Evolutionary conservation across 2,888 invertebrate genomes (phyloP), one percentile per base, ranked within the genome.

Genomic region (Lepas anatifera): DNA sequence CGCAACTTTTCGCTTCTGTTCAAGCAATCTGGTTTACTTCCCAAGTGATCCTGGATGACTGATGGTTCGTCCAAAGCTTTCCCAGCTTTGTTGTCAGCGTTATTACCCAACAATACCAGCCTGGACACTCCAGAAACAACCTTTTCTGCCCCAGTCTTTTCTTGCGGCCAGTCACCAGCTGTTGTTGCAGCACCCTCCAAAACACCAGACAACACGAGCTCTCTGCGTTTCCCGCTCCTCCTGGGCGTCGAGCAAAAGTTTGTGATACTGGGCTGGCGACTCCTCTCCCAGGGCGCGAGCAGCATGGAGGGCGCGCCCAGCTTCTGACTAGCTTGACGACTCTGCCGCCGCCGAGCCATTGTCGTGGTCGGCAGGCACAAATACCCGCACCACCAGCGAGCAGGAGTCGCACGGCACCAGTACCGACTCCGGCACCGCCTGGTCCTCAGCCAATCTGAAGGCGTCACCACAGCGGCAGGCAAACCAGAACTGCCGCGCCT

Each of bases 351-450:
- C 48, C n/a, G 6, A 16, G 16, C 16, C 16, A 3, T 25, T 6
- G 50, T 27, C 27, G 27, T 29, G 27, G 29, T 58, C 58, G 18
- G 13, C 32, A 2, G 58, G 32, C 58, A 58, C 58, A 3, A 32
- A 18, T 4, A 58, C 58, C 4, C 58, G 16, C n/a, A 58, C 18
- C 3, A 11, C 18, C 32, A 58, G 58, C 58, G 58, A 58, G 58
- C 58, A 58, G 18, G 58, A 58, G 58, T 58, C 58, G 32, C 58
- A 58, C 32, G 27, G 58, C 29, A 58, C 58, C n/a, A 58, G 58
- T 32, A 58, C 11, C 16, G 13, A 3, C 3, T 32, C 58, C n/a
- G 58, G 32, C 29, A 32, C 13, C 58, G n/a, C 10, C 32, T 58
- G 16, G 32, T 58, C 16, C 1, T 18, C 18, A 16, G 58, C n/a